Evolutionary conservation across 2,797 vertebrate genomes (phyloP).

Genomic region (Spatula clypeata): DNA sequence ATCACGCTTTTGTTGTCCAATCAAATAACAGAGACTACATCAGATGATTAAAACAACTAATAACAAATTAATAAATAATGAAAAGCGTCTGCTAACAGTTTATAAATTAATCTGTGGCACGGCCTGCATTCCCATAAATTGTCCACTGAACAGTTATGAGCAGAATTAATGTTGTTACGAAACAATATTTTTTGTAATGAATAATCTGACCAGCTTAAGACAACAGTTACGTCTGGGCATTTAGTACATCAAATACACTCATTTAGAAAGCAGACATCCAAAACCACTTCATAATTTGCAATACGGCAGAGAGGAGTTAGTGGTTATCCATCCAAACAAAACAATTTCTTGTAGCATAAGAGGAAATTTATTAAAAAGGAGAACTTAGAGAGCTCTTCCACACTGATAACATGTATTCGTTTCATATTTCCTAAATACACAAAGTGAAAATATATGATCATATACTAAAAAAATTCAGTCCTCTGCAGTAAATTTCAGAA

Average conservation of each 20-base stretch:
- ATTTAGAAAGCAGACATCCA: conserved; percentile 51
- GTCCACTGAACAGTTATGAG: background rate
- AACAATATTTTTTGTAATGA: background rate
- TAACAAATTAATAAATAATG: conserved; percentile 26
- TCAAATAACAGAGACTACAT: background rate
- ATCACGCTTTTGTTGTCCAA: background rate
- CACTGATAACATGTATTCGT: background rate
- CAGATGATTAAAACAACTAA: background rate
- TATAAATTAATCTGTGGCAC: conserved; percentile 23
- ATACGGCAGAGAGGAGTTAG: conserved; percentile 14
- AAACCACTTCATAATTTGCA: conserved; percentile 54
- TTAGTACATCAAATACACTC: conserved; percentile 8
- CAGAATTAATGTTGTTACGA: background rate
- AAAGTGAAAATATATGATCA: conserved; percentile 11
- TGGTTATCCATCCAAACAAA: conserved; percentile 54
- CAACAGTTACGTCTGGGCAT: background rate
- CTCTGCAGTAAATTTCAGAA: background rate
- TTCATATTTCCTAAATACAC: conserved; percentile 36
- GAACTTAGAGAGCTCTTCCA: conserved; percentile 1
- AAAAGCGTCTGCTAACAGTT: background rate
- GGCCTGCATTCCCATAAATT: background rate
- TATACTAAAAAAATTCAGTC: background rate
- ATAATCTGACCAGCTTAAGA: conserved; percentile 24
- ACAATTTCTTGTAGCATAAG: background rate
- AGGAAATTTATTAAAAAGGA: conserved; percentile 8